Evolutionary conservation across 2,888 invertebrate species (phyloP).

Genomic region (Dicyrtoma fusca): DNA sequence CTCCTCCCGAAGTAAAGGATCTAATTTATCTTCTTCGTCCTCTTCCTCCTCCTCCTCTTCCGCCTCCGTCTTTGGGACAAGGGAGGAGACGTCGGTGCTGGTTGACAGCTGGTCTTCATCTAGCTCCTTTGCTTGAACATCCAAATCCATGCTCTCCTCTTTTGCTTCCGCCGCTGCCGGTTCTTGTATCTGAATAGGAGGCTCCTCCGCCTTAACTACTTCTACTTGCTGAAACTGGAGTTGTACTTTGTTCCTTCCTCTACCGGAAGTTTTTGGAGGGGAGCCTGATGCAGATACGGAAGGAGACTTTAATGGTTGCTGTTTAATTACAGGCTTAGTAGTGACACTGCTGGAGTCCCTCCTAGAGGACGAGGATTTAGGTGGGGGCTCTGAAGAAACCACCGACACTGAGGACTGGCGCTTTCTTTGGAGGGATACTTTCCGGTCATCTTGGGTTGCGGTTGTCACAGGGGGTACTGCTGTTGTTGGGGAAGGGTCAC

Average conservation of each 20-base stretch:
- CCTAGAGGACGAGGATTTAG: not conserved
- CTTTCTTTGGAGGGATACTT: not conserved
- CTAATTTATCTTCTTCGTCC: conserved; percentile 26
- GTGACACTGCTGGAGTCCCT: conserved; percentile 7
- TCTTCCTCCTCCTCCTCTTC: not conserved
- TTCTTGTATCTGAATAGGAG: not conserved
- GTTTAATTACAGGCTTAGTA: not conserved
- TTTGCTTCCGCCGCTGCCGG: too few relatives aligned
- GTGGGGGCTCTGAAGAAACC: not conserved
- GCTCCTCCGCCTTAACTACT: too few relatives aligned
- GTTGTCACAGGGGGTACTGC: not conserved
- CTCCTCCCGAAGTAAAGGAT: conserved; percentile 50
- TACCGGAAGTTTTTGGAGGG: not conserved
- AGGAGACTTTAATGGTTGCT: not conserved
- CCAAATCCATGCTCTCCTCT: too few relatives aligned
- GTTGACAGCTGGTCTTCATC: not conserved
- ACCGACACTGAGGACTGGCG: not conserved
- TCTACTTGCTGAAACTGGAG: not conserved
- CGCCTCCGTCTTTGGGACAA: not conserved
- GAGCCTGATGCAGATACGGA: too few relatives aligned
- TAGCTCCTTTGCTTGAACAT: too few relatives aligned
- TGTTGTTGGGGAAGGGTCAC: not conserved
- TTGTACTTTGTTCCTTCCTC: too few relatives aligned
- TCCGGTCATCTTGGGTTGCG: not conserved
- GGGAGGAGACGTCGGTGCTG: not conserved